Conservation (phyloP, 2,797 vertebrate species). For the Salarias fasciatus region DNA sequence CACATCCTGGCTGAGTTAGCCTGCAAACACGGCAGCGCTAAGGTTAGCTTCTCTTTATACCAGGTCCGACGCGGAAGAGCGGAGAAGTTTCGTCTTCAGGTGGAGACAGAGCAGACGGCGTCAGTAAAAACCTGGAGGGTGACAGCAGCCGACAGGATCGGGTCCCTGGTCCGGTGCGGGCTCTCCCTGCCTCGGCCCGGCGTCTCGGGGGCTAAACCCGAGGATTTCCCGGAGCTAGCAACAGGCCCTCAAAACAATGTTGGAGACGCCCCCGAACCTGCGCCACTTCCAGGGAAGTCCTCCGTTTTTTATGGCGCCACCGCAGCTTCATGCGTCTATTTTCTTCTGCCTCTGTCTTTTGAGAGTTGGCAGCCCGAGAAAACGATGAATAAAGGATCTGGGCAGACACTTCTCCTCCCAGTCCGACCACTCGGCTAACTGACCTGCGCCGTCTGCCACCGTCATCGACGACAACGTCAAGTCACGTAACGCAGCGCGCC, state of each 20-base stretch:
- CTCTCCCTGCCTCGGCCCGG: conserved; percentile 50
- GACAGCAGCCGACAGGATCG: conserved; percentile 14
- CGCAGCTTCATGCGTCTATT: background rate
- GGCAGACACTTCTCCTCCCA: conserved; percentile 55
- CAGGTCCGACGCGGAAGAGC: background rate
- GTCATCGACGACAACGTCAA: conserved; percentile 75
- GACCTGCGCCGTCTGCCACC: conserved; percentile 70
- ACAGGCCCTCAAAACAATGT: conserved; percentile 79
- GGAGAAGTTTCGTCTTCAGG: background rate
- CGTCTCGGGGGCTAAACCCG: conserved; percentile 69
- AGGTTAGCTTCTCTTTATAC: conserved; percentile 53
- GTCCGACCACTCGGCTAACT: conserved; percentile 37
- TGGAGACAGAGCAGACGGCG: background rate
- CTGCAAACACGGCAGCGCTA: conserved; percentile 64
- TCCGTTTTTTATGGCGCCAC: background rate
- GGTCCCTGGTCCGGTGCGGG: conserved; percentile 29
- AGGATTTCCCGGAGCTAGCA: conserved; percentile 74
- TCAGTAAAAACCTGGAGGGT: conserved; percentile 2
- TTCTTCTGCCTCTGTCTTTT: conserved; percentile 16
- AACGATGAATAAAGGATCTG: conserved; percentile 21
- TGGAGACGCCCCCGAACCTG: conserved; percentile 4
- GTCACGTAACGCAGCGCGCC: conserved; percentile 48
- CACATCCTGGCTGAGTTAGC: conserved; percentile 43
- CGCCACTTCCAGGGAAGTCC: background rate
- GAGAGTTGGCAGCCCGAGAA: background rate